These are phyloP conservation scores for Cervus canadensis DNA, from an alignment of 2,113 vertebrate genomes.

Conservation along the genomic window DNA sequence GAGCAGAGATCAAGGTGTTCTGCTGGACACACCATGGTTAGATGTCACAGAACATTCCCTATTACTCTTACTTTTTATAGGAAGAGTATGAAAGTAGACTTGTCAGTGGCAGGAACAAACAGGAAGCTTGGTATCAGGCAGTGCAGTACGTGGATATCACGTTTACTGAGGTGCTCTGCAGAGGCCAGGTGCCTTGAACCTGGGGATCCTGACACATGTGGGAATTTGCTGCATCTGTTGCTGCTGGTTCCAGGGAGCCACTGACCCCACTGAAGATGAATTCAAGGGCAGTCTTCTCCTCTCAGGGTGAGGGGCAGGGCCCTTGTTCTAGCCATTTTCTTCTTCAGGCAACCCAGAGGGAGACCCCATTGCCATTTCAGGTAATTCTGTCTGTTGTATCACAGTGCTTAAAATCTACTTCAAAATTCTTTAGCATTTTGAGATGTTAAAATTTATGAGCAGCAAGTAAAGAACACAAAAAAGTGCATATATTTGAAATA, in stretches of 20 bases:
- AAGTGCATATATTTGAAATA: not conserved
- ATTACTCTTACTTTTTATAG: not conserved
- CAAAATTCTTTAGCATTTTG: not conserved
- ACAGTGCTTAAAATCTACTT: not conserved
- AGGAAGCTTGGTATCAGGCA: not conserved
- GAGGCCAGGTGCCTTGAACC: not conserved
- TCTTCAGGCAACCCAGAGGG: not conserved
- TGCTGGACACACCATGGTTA: not conserved
- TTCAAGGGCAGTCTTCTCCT: not conserved
- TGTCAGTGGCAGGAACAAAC: not conserved
- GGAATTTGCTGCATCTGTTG: not conserved
- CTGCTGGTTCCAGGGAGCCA: not conserved
- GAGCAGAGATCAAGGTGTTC: not conserved
- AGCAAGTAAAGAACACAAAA: not conserved
- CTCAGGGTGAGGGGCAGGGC: not conserved
- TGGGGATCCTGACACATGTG: not conserved
- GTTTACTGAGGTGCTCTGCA: not conserved
- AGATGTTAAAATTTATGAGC: not conserved
- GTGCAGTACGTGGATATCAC: not conserved
- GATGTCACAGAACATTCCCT: not conserved
- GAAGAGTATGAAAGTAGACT: not conserved
- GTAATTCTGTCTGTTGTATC: not conserved
- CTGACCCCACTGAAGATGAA: not conserved
- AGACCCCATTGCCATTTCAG: not conserved
- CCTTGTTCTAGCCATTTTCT: not conserved